These are phyloP conservation scores for Psittacula derbiana DNA, from an alignment of 2,797 vertebrate genomes.

Conservation along the genomic window DNA sequence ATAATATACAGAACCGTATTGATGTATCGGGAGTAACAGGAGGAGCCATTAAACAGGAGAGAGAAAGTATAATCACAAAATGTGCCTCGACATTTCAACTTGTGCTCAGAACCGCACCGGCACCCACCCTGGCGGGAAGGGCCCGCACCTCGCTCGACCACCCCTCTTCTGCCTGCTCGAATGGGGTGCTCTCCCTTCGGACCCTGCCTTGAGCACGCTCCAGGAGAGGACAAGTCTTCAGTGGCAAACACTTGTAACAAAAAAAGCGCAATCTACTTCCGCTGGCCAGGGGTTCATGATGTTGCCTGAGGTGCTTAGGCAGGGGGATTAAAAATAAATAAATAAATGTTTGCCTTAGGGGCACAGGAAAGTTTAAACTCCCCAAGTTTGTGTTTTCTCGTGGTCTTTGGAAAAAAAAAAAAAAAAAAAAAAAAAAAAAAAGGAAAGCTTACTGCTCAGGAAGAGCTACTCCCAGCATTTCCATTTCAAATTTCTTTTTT, in stretches of 20 bases:
- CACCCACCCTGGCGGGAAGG: slow-evolving; percentile 31
- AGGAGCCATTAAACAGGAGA: slow-evolving; percentile 73
- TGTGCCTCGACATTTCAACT: slow-evolving; percentile 65
- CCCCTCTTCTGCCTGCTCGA: background rate
- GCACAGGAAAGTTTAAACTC: background rate
- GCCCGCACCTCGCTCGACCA: background rate
- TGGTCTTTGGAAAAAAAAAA: background rate
- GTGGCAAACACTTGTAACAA: slow-evolving; percentile 44
- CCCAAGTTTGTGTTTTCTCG: background rate
- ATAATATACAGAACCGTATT: slow-evolving; percentile 71
- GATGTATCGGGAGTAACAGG: slow-evolving; percentile 77
- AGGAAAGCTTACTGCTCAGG: background rate
- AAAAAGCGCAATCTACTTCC: slow-evolving; percentile 51
- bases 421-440: background rate
- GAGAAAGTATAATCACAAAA: slow-evolving; percentile 62
- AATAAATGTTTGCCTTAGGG: background rate
- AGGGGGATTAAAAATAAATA: background rate
- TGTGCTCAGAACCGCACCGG: slow-evolving; percentile 29
- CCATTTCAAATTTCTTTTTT: background rate
- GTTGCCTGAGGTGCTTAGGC: background rate
- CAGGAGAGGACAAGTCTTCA: slow-evolving; percentile 37
- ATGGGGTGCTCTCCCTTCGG: slow-evolving; percentile 15
- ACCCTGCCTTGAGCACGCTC: slow-evolving; percentile 55
- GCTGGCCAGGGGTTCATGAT: slow-evolving; percentile 24
- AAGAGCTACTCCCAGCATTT: background rate